A percentile compares a stretch with the other conserved stretches of the same genome.
phyloP scores from a whole-genome alignment of 92 coral and sea anemone genomes.

The Parazoanthus swiftii region DNA sequence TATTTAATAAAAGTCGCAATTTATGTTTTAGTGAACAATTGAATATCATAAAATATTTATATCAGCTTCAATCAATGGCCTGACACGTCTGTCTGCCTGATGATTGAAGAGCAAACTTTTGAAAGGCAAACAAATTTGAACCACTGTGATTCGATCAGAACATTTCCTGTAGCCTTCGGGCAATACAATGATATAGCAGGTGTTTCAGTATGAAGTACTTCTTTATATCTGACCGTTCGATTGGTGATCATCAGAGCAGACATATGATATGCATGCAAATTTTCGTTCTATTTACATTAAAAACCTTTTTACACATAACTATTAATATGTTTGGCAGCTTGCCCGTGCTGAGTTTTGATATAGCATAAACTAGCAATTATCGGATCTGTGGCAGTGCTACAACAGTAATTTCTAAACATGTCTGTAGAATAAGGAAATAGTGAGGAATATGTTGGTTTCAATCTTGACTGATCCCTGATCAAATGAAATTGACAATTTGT shows the following conservation, averaged over 20 bases:
- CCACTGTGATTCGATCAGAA: not conserved
- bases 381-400: not conserved
- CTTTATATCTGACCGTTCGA: not conserved
- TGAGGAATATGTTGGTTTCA: too few species aligned
- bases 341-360: not conserved
- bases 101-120: too few species aligned
- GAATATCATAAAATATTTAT: not conserved
- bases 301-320: not conserved
- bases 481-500: too few species aligned
- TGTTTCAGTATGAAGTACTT: not conserved
- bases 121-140: not conserved
- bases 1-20: too few species aligned
- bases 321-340: not conserved
- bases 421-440: too few species aligned
- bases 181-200: not conserved
- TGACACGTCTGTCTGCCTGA: not conserved
- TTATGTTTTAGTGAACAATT: too few species aligned
- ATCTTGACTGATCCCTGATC: too few species aligned
- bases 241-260: too few species aligned
- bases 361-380: too few species aligned
- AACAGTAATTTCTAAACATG: too few species aligned
- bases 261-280: not conserved
- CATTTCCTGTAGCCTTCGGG: not conserved
- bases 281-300: too few species aligned
- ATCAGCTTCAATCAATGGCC: not conserved